Evolutionary conservation across 2,797 vertebrate genomes (phyloP).

Genomic region (Euphonia xanthogaster): DNA sequence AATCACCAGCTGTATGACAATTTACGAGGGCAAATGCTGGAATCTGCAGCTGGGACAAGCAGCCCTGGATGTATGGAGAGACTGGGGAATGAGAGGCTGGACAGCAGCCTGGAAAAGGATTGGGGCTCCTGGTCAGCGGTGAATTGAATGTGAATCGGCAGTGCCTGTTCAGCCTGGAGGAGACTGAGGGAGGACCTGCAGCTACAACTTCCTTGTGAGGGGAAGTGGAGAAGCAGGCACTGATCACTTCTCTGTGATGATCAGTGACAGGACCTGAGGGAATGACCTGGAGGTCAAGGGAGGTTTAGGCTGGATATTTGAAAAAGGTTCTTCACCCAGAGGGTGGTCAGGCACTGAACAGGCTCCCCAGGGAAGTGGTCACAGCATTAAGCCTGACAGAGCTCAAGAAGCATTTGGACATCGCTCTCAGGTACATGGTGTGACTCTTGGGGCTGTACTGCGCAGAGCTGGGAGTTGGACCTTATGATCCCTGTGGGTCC

Average conservation of each 20-base stretch:
- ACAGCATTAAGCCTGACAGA: background rate
- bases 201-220: background rate
- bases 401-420: background rate
- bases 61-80: background rate
- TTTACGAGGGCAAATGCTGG: background rate
- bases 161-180: background rate
- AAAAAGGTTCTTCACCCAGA: background rate
- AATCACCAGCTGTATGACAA: background rate
- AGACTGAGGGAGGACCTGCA: background rate
- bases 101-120: background rate
- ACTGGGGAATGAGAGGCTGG: background rate
- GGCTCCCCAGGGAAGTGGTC: background rate
- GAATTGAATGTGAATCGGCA: fast-evolving
- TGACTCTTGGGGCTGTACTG: background rate
- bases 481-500: background rate
- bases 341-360: background rate
- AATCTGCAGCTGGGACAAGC: background rate
- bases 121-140: background rate
- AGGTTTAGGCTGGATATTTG: background rate
- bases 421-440: background rate
- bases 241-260: background rate
- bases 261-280: fast-evolving
- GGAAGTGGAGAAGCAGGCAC: background rate
- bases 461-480: background rate
- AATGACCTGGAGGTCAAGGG: background rate